These are phyloP conservation scores for Drosophila bocqueti DNA, from an alignment of 1,140 invertebrate genomes.

Conservation along the genomic window DNA sequence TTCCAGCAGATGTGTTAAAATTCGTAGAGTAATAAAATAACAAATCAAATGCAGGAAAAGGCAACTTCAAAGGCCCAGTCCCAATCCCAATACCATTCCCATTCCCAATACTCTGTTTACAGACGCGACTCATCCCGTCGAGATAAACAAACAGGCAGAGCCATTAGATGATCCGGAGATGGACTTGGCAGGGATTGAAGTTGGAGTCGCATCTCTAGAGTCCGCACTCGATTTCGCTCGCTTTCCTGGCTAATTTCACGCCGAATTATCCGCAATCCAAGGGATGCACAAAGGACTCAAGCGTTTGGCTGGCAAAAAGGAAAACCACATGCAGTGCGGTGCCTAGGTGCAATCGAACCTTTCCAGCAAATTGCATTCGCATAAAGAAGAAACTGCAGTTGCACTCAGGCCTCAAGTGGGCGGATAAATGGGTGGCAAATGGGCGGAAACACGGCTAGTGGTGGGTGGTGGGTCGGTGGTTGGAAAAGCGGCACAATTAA, in stretches of 20 bases:
- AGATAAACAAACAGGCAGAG: conserved; percentile 64
- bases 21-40: conserved; percentile 85
- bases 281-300: conserved; percentile 65
- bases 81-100: conserved; percentile 7
- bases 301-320: conserved; percentile 42
- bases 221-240: conserved; percentile 51
- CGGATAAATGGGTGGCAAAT: conserved; percentile 34
- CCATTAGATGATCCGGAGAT: conserved; percentile 15
- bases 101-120: conserved; percentile 59
- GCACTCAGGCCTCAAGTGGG: conserved; percentile 48
- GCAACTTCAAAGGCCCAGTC: conserved; percentile 52
- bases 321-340: conserved; percentile 31
- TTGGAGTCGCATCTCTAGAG: not conserved
- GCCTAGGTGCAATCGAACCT: conserved; percentile 66
- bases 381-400: conserved; percentile 70
- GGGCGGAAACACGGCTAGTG: conserved; percentile 19
- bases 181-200: conserved; percentile 6
- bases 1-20: conserved; percentile 85
- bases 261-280: conserved; percentile 66
- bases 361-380: conserved; percentile 83
- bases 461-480: conserved; percentile 4
- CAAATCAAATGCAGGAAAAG: conserved; percentile 76
- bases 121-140: conserved; percentile 68
- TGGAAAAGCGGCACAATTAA: conserved; percentile 58
- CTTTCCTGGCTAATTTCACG: conserved; percentile 68